Conservation (phyloP, 2,888 invertebrate genomes). For the Tipula helvola region DNA sequence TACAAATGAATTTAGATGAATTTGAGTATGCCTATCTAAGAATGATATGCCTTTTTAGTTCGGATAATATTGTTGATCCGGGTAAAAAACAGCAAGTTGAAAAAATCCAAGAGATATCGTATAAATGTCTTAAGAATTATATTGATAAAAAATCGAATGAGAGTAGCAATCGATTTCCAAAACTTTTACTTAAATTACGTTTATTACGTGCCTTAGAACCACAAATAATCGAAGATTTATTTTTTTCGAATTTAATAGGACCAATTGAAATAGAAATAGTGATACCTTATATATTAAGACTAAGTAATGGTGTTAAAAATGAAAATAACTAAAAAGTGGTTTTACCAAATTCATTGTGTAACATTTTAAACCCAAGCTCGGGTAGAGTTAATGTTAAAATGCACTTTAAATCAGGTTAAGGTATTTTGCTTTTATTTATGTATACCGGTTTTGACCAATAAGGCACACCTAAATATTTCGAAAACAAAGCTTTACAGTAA, state of each 20-base stretch:
- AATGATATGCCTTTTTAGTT: constrained; percentile 70
- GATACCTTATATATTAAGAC: constrained; percentile 76
- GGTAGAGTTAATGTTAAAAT: neutral
- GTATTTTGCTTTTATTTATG: neutral
- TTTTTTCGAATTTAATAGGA: constrained; percentile 83
- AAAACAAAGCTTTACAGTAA: too few relatives aligned
- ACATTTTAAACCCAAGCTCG: too few relatives aligned
- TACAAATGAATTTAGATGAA: constrained; percentile 62
- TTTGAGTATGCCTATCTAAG: constrained; percentile 81
- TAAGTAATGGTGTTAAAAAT: constrained; percentile 23
- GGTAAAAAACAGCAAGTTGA: constrained; percentile 41
- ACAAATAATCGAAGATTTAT: constrained; percentile 74
- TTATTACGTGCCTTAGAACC: constrained; percentile 60
- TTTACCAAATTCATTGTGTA: neutral
- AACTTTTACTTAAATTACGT: constrained; percentile 44
- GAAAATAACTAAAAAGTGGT: neutral
- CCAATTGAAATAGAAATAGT: constrained; percentile 92
- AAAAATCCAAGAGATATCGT: constrained; percentile 47
- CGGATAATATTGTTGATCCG: constrained; percentile 47
- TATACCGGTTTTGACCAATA: too few relatives aligned
- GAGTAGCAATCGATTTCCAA: constrained; percentile 40
- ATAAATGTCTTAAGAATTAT: constrained; percentile 39
- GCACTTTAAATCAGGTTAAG: neutral
- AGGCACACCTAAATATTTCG: too few relatives aligned
- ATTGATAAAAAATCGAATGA: neutral